Evolutionary conservation across 1,140 invertebrate genomes (phyloP).

Genomic region (Maniola jurtina): DNA sequence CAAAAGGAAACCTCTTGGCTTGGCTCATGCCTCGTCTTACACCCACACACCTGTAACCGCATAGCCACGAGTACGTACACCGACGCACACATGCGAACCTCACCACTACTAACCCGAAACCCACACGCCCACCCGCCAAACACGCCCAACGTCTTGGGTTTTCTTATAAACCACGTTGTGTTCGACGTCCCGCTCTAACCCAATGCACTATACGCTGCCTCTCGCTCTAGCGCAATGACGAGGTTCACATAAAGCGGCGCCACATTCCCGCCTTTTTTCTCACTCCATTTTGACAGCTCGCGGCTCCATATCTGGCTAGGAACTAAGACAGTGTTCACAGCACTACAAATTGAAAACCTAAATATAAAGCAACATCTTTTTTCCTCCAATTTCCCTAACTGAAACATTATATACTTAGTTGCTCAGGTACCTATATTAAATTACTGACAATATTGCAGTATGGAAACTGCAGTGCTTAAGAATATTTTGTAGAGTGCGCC

Average conservation of each 20-base stretch:
- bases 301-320: slow-evolving; percentile 76
- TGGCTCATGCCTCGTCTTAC: slow-evolving; percentile 45
- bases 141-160: slow-evolving; percentile 78
- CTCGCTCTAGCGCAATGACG: slow-evolving; percentile 70
- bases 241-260: slow-evolving; percentile 76
- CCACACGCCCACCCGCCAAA: slow-evolving; percentile 76
- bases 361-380: background rate
- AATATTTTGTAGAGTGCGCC: too few relatives aligned
- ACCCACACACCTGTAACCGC: slow-evolving; percentile 49
- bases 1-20: slow-evolving; percentile 67
- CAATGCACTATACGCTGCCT: slow-evolving; percentile 27
- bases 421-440: too few relatives aligned
- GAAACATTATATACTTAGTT: background rate
- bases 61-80: slow-evolving; percentile 44
- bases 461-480: too few relatives aligned
- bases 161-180: slow-evolving; percentile 77
- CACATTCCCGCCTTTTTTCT: slow-evolving; percentile 78
- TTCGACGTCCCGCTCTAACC: slow-evolving; percentile 58
- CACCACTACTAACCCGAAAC: slow-evolving; percentile 62
- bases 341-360: background rate
- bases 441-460: too few relatives aligned
- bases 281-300: slow-evolving; percentile 79
- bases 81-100: slow-evolving; percentile 46
- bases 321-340: slow-evolving; percentile 71
- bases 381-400: background rate